These are phyloP conservation scores for Phalacrocorax aristotelis DNA, from an alignment of 2,113 vertebrate genomes.

Conservation along the genomic window DNA sequence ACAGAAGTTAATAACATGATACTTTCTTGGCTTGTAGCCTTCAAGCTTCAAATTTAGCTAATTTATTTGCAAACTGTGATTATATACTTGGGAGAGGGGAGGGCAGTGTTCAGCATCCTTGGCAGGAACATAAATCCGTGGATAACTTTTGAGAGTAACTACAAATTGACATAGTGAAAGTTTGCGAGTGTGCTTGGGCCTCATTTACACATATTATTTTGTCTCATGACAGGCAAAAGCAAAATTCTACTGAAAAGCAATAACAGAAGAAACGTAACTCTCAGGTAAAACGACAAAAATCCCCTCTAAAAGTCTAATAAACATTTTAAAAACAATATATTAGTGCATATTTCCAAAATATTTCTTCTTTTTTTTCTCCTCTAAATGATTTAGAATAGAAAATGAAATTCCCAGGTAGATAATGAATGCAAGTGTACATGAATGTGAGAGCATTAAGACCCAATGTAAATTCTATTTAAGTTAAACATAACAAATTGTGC, in stretches of 20 bases:
- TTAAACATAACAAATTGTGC: neutral
- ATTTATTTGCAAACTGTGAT: neutral
- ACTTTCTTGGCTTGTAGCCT: neutral
- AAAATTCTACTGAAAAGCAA: neutral
- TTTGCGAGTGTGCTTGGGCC: neutral
- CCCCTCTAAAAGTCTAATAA: neutral
- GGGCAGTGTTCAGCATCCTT: neutral
- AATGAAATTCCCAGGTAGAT: neutral
- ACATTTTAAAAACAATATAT: neutral
- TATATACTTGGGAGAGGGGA: neutral
- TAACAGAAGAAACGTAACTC: neutral
- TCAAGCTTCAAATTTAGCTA: neutral
- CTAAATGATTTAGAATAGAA: neutral
- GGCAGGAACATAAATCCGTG: neutral
- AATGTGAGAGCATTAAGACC: neutral
- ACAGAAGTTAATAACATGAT: neutral
- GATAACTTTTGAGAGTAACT: neutral
- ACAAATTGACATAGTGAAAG: neutral
- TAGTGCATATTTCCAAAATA: neutral
- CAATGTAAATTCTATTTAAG: neutral
- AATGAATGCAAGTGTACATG: neutral
- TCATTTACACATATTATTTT: neutral
- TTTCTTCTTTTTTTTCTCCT: neutral
- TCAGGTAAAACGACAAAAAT: neutral
- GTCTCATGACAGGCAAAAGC: neutral